Evolutionary conservation across 1,140 invertebrate species (phyloP).

Genomic region (Diprion similis): DNA sequence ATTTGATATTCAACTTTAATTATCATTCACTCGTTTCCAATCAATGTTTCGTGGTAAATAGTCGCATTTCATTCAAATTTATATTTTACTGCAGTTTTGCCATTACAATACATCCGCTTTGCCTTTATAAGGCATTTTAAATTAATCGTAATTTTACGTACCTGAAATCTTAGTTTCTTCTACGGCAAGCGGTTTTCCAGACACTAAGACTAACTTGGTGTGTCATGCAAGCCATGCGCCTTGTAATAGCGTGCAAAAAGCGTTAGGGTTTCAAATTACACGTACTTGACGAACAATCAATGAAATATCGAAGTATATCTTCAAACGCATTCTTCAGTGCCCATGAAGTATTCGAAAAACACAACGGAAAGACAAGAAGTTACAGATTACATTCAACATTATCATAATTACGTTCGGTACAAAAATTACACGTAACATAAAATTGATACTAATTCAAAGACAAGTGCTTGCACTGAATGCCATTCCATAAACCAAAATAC

Average conservation of each 20-base stretch:
- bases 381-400: background rate
- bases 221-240: conserved; percentile 22
- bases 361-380: background rate
- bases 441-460: background rate
- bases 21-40: background rate
- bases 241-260: conserved; percentile 3
- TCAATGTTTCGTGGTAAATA: background rate
- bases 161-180: background rate
- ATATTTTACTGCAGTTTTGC: background rate
- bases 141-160: background rate
- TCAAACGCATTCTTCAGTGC: background rate
- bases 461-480: background rate
- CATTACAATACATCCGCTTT: background rate
- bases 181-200: conserved; percentile 13
- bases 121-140: background rate
- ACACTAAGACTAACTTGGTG: conserved; percentile 24
- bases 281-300: too few species aligned
- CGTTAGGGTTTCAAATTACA: background rate
- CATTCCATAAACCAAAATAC: background rate
- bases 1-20: background rate
- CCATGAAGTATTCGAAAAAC: background rate
- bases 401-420: too few species aligned
- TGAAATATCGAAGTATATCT: background rate
- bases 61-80: background rate
- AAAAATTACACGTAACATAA: too few species aligned